Conservation (phyloP, 2,797 vertebrate genomes). For the Leptodactylus fallax region DNA sequence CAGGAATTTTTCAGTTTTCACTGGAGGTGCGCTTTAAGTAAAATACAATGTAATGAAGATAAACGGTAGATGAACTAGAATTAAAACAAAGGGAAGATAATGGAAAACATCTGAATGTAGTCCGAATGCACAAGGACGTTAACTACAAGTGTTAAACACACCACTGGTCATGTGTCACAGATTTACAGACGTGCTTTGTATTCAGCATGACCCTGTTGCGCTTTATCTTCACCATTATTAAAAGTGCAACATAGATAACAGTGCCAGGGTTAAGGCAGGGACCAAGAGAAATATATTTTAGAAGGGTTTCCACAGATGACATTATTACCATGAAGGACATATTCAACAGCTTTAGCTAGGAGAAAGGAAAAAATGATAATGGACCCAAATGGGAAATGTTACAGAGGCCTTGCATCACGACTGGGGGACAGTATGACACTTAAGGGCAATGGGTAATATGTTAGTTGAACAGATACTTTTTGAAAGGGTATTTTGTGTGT, state of each 20-base stretch:
- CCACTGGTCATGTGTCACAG: background rate
- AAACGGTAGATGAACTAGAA: background rate
- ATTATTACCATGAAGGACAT: constrained; percentile 26
- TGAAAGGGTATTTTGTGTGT: background rate
- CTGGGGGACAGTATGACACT: constrained; percentile 68
- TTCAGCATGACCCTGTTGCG: background rate
- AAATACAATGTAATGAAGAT: background rate
- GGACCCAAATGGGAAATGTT: constrained; percentile 22
- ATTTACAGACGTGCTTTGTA: background rate
- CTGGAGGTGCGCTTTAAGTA: background rate
- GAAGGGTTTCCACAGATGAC: constrained; percentile 31
- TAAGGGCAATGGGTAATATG: constrained; percentile 71
- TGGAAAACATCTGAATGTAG: background rate
- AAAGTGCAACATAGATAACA: constrained; percentile 6
- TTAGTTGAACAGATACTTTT: constrained; percentile 72
- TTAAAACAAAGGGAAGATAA: background rate
- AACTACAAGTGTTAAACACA: constrained; percentile 17
- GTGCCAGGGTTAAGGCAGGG: background rate
- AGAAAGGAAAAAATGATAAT: constrained; percentile 1
- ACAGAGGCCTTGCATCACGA: constrained; percentile 15
- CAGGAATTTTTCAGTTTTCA: background rate
- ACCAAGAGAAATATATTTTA: background rate
- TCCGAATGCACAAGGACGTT: background rate
- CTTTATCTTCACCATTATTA: background rate
- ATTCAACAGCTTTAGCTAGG: constrained; percentile 23